These are phyloP conservation scores for Calliopum simillimum DNA, from an alignment of 2,888 invertebrate species.

Conservation along the genomic window DNA sequence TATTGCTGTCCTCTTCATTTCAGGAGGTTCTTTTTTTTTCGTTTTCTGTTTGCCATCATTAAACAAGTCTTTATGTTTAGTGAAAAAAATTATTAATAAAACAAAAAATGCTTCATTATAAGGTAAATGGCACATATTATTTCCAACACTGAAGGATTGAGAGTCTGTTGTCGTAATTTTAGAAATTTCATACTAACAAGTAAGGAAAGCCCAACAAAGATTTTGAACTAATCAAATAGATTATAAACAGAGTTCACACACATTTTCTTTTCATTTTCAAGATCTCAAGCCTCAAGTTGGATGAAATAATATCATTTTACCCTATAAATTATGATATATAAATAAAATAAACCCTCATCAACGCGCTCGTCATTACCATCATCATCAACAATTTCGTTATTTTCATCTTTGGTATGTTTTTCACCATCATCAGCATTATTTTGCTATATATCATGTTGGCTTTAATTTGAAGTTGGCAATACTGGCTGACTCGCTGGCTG, in stretches of 20 bases:
- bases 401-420: not conserved
- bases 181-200: too few species aligned
- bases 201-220: too few species aligned
- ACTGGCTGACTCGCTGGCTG: not conserved
- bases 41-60: not conserved
- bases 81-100: not conserved
- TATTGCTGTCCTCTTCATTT: not conserved
- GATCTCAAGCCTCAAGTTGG: too few species aligned
- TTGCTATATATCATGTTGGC: conserved; percentile 11
- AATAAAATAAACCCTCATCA: conserved; percentile 3
- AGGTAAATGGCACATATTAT: too few species aligned
- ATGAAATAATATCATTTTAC: too few species aligned
- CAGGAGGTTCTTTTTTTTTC: not conserved
- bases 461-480: conserved; percentile 31
- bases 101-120: too few species aligned
- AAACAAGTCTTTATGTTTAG: not conserved
- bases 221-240: too few species aligned
- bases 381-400: not conserved
- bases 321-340: not conserved
- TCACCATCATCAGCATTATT: conserved; percentile 12
- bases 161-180: too few species aligned
- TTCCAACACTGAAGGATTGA: too few species aligned
- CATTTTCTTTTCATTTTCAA: too few species aligned
- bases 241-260: too few species aligned
- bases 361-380: not conserved